Evolutionary conservation across 2,888 invertebrate species (phyloP).

Genomic region (Ornithoptera alexandrae): DNA sequence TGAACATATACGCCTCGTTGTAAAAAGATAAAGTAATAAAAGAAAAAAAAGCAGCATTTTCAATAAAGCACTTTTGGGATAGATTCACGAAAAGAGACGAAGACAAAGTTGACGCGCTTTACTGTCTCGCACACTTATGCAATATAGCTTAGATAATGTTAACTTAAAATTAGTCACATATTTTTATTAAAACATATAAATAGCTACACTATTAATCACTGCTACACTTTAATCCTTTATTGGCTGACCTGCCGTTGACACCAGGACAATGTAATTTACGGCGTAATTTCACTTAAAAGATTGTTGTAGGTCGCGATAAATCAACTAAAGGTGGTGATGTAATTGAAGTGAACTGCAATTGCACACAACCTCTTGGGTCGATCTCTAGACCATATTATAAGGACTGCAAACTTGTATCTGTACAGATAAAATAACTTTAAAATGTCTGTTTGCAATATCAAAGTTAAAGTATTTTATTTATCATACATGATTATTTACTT

Average conservation of each 20-base stretch:
- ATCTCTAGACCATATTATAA: conserved; percentile 27
- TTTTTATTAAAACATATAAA: conserved; percentile 1
- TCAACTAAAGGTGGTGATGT: conserved; percentile 34
- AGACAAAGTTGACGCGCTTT: no score
- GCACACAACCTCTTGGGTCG: conserved; percentile 24
- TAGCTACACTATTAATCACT: conserved; percentile 22
- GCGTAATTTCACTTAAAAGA: conserved; percentile 34
- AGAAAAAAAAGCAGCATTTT: no score
- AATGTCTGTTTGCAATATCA: no score
- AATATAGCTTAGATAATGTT: no score
- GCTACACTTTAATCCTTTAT: conserved; percentile 27
- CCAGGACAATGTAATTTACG: conserved; percentile 36
- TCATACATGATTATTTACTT: no score
- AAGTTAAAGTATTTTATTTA: no score
- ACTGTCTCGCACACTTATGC: no score
- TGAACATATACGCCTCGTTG: no score
- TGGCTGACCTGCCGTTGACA: conserved; percentile 36
- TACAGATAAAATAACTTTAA: neutral
- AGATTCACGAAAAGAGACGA: no score
- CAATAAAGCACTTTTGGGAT: no score
- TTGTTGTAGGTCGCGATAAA: conserved; percentile 31
- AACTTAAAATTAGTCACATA: no score
- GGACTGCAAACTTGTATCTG: conserved; percentile 6
- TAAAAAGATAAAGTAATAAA: no score
- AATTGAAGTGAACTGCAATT: conserved; percentile 25